Evolutionary conservation across 2,113 vertebrate species (phyloP), one percentile per base, ranked within the genome.

Genomic region (Pluvialis apricaria): DNA sequence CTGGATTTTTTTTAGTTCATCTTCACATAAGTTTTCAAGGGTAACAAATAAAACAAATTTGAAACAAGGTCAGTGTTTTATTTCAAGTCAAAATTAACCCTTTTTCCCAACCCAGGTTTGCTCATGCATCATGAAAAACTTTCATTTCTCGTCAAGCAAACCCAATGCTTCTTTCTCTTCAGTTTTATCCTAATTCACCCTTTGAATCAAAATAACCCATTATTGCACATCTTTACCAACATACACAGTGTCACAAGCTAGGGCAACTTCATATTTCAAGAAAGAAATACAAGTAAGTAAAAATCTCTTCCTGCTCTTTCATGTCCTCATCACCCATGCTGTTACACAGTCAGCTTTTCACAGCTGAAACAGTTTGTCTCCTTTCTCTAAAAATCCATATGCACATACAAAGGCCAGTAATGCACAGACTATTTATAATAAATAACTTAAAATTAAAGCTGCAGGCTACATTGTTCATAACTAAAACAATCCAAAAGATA

Each of bases 81-180:
- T 71, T 88, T 75, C 5, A 68, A 49, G 10, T 15, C 1, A 57
- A 75, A 66, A 40, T 28, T 29, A 66, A 40, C 4, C 7, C 2
- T 21, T 61, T 31, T 21, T 0, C 13, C 9, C 25, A 2, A 14
- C 10, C 2, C 2, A 2, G n/a, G 6, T 62, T 72, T 89, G 10
- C 9, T 61, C 44, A 70, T 6, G 7, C 4, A 77, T 4, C 1
- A 25, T 6, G 9, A 64, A 88, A 77, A 62, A 2, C 7, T 76
- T 88, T 14, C 3, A 3, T 10, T 81, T 80, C 38, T 60, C 11
- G 47, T 51, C 6, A 51, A 69, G 15, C 2, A 42, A 65, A 72
- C 5, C 1, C 9, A 69, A 19, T 51, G 60, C 0, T 77, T 76
- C 12, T 86, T 86, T 72, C 13, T 91, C 3, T 72, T 81, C 38